Evolutionary conservation across 2,113 vertebrate genomes (phyloP).

Genomic region (Charina bottae): DNA sequence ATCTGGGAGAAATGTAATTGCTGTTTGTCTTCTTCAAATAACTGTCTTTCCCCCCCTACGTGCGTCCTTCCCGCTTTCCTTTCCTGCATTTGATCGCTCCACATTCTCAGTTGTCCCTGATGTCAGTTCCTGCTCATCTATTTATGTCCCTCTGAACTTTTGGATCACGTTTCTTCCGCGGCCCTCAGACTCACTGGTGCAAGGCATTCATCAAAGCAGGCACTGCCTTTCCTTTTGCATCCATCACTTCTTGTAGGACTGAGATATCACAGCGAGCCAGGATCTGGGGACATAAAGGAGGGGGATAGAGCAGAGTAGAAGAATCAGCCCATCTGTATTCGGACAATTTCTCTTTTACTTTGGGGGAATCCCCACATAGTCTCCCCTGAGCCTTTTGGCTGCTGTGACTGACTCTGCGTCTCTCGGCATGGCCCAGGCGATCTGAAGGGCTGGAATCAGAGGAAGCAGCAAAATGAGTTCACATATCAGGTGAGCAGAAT

Average conservation of each 20-base stretch:
- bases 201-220: conserved; percentile 22
- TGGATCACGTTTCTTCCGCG: neutral
- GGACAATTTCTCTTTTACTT: neutral
- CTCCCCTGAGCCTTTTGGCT: neutral
- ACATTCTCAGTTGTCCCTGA: neutral
- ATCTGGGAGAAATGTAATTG: neutral
- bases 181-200: conserved; percentile 28
- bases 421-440: neutral
- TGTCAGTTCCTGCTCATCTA: neutral
- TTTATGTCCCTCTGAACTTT: neutral
- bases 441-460: neutral
- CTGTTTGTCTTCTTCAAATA: neutral
- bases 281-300: conserved; percentile 16
- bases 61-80: neutral
- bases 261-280: conserved; percentile 44
- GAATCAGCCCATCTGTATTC: neutral
- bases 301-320: neutral
- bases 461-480: neutral
- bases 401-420: neutral
- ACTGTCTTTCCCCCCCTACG: neutral
- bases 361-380: neutral
- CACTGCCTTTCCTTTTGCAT: conserved; percentile 38
- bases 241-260: conserved; percentile 48
- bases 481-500: neutral
- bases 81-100: neutral